Evolutionary conservation across 2,888 invertebrate species (phyloP).

Genomic region (Sesamia inferens): DNA sequence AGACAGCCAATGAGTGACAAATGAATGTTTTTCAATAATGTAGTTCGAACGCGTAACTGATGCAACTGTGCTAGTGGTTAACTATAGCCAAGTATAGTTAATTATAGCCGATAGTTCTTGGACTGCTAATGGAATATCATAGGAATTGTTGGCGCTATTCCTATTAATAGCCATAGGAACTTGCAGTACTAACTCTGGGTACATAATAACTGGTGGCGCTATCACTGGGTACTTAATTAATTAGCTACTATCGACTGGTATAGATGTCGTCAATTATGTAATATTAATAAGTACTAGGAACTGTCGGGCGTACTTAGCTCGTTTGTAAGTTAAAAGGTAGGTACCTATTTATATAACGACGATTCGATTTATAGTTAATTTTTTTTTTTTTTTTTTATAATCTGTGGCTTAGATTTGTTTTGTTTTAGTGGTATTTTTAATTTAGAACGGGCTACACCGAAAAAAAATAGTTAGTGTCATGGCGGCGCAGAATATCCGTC

Average conservation of each 20-base stretch:
- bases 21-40: conserved; percentile 61
- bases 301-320: not conserved
- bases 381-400: no score
- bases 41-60: conserved; percentile 60
- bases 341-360: no score
- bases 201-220: conserved; percentile 22
- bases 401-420: no score
- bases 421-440: no score
- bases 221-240: conserved; percentile 27
- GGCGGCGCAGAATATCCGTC: no score
- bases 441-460: no score
- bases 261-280: conserved; percentile 28
- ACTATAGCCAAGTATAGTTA: conserved; percentile 7
- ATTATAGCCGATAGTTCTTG: conserved; percentile 4
- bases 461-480: no score
- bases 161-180: conserved; percentile 54
- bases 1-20: conserved; percentile 60
- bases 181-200: conserved; percentile 37
- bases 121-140: conserved; percentile 37
- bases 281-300: conserved; percentile 40
- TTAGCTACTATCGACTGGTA: conserved; percentile 25
- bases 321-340: not conserved
- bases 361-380: no score
- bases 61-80: conserved; percentile 43
- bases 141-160: conserved; percentile 54